Percentiles rank a stretch among this genome's conserved stretches.
Evolutionary conservation across 2,797 vertebrate species (phyloP).

Genomic region (Xyrichtys novacula): DNA sequence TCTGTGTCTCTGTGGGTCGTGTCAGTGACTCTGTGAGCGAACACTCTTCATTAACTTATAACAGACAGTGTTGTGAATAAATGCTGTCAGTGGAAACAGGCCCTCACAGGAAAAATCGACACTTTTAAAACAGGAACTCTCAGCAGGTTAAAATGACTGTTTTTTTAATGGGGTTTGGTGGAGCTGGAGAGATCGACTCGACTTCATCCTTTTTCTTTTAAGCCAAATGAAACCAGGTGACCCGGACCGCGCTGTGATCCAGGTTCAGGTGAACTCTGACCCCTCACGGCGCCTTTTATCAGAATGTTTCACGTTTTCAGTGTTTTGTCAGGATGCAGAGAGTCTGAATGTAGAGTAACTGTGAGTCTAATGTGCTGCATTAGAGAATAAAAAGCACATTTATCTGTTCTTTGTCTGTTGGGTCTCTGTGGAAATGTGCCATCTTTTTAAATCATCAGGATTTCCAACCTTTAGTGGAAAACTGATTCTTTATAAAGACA

Average conservation of each 20-base stretch:
- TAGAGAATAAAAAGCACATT: not conserved
- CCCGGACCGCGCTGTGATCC: not conserved
- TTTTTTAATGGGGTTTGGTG: no score
- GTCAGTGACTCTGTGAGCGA: no score
- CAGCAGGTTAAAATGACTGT: no score
- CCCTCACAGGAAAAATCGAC: no score
- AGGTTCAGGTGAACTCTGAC: slow-evolving; percentile 35
- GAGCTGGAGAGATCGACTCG: no score
- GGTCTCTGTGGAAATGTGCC: not conserved
- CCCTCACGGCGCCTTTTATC: slow-evolving; percentile 5
- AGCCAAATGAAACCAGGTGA: not conserved
- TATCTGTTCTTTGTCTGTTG: not conserved
- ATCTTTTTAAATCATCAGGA: slow-evolving; percentile 4
- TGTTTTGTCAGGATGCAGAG: not conserved
- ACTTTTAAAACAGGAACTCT: no score
- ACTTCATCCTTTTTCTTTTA: not conserved
- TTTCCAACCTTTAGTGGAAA: not conserved
- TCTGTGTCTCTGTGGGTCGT: no score
- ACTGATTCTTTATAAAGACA: not conserved
- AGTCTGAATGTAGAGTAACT: slow-evolving; percentile 19
- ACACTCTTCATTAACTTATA: no score
- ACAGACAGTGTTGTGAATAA: no score
- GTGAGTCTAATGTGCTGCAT: not conserved
- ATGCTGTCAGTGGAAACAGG: no score
- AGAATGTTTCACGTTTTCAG: not conserved